Conservation (phyloP, 37 sponge, comb jelly and placozoan species). For the Axinella damicornis region DNA sequence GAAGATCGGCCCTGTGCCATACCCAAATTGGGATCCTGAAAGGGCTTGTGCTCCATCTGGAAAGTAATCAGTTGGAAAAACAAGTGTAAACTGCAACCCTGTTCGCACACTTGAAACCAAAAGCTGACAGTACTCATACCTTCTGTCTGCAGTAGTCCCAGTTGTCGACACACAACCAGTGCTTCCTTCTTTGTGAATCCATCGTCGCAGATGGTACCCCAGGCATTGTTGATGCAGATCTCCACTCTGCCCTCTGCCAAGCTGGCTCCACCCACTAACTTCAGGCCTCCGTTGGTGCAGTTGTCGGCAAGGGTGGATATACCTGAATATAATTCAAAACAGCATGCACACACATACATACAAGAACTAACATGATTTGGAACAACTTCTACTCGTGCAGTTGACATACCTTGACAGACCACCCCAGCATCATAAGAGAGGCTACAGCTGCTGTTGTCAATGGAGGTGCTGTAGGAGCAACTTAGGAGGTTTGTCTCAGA, state of each 20-base stretch:
- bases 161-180: slow-evolving; percentile 60
- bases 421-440: slow-evolving; percentile 45
- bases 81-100: no score
- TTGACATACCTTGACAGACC: slow-evolving; percentile 43
- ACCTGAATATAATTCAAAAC: no score
- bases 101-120: no score
- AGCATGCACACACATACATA: no score
- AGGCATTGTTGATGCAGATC: slow-evolving; percentile 46
- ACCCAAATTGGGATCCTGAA: slow-evolving; percentile 28
- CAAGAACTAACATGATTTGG: no score
- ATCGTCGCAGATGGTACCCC: slow-evolving; percentile 68
- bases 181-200: slow-evolving; percentile 48
- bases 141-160: slow-evolving; percentile 4
- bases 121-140: neutral
- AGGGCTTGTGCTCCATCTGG: slow-evolving; percentile 4
- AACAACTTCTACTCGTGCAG: no score
- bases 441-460: slow-evolving; percentile 36
- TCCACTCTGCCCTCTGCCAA: slow-evolving; percentile 43
- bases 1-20: slow-evolving; percentile 48
- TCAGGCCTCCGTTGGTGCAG: slow-evolving; percentile 26
- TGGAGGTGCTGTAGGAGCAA: neutral
- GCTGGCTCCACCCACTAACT: slow-evolving; percentile 42
- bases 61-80: no score
- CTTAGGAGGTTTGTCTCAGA: neutral
- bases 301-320: neutral